Base-by-base conservation (phyloP, 2,888 invertebrate species). In the Junonia oenone region DNA sequence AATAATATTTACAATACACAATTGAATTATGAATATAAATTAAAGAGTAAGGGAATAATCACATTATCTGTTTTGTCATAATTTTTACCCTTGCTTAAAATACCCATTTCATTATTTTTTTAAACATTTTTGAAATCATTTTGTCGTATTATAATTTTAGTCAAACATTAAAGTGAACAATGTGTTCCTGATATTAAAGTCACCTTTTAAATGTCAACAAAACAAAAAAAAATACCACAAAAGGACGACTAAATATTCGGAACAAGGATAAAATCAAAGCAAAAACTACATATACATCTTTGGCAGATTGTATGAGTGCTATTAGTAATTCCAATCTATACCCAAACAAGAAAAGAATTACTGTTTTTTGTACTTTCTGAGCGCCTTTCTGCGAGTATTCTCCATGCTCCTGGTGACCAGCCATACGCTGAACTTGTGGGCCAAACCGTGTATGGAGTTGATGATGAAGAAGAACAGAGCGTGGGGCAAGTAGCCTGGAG, bases 401-500 rank as follows among this genome's bases (percentile, higher is more conserved):
- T 93, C 90, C 93, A 94, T 92, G 0, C 92, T 92, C 45, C 92
- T 91, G 1, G 90, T 91, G 15, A 94, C 91, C 6, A 94, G 67
- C 93, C 93, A 94, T 5, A 92, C 83, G 0, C 91, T 89, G 19
- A 93, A 90, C 19, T 75, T 78, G 1, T 92, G 91, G 2, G 92
- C 92, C 0, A 91, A 50, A 3, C 78, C 74, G 19, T 91, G 80
- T 27, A 94, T 68, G 0, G 72, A 68, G 26, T 91, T 81, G 6
- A 93, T 67, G 15, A 85, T 66, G 6, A 74, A 80, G 6, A 93
- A 87, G 71, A 95, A 90, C 6, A 94, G 58, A 0, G 91, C 80
- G 68, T 95, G 95, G 0, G 95, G 94, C 9, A 93, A 92, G 72
- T 96, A 97, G 27, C 96, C 97, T 0, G 95, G 93, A 0, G 96